These are phyloP conservation scores for Hucho hucho DNA, from an alignment of 2,113 vertebrate species.

Conservation along the genomic window DNA sequence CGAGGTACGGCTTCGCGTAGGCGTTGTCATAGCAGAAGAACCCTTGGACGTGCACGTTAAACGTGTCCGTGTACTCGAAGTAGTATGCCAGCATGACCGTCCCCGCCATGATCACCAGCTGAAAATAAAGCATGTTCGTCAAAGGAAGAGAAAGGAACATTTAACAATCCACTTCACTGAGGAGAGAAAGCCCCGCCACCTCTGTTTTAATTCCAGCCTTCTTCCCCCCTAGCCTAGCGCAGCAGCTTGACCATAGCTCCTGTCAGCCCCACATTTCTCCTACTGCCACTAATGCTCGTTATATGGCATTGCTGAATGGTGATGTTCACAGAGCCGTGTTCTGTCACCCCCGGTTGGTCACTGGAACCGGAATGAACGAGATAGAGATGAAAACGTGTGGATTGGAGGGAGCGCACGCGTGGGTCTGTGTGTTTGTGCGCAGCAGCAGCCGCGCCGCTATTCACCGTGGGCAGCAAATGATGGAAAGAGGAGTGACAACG, in stretches of 20 bases:
- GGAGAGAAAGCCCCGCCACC: constrained; percentile 18
- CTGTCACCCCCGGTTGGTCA: constrained; percentile 19
- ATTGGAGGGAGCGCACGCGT: background rate
- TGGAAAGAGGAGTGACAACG: constrained; percentile 22
- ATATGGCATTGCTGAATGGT: constrained; percentile 50
- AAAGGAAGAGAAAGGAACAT: constrained; percentile 62
- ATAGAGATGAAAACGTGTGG: constrained; percentile 11
- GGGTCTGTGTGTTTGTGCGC: background rate
- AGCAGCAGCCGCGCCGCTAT: constrained; percentile 2
- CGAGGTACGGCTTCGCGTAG: constrained; percentile 92
- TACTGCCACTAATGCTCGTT: constrained; percentile 43
- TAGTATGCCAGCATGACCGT: constrained; percentile 97
- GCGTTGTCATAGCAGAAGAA: constrained; percentile 95
- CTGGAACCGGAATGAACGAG: constrained; percentile 17
- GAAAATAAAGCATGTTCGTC: constrained; percentile 93
- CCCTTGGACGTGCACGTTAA: constrained; percentile 92
- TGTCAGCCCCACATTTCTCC: constrained; percentile 59
- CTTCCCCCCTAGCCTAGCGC: constrained; percentile 42
- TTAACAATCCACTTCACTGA: constrained; percentile 52
- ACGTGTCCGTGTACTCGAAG: constrained; percentile 97
- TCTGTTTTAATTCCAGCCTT: constrained; percentile 29
- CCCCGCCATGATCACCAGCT: constrained; percentile 98
- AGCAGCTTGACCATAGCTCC: constrained; percentile 49
- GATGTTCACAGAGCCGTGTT: constrained; percentile 34
- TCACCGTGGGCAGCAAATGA: constrained; percentile 22